Evolutionary conservation across 2,888 invertebrate genomes (phyloP), one percentile per base, ranked within the genome.

Genomic region (Electrophaes corylata): DNA sequence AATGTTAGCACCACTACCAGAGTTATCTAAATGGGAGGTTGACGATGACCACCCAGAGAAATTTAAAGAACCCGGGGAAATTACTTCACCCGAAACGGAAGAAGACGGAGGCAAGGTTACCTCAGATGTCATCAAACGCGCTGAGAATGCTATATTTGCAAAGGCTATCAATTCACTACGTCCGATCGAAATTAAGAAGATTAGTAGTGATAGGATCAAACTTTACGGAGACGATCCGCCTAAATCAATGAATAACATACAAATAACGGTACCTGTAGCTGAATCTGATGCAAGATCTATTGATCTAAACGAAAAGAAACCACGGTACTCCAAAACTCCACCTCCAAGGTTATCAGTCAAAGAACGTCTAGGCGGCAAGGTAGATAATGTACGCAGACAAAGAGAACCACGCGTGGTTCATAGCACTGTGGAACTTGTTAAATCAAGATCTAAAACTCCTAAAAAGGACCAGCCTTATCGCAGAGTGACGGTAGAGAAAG

Each of bases 61-160:
- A 61, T 61, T 72, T 12, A 91, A 84, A 69, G 90, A 88, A 71
- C 86, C 86, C 0, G 92, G 92, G 14, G 93, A 92, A 71, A 86
- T 92, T 19, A 82, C 87, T 12, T 86, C 87, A 31, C 91, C 88
- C 0, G 88, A 90, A 45, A 86, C 87, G 75, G 82, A 91, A 79
- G 93, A 93, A 67, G 93, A 93, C 69, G 87, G 92, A 5, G 93
- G 93, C 53, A 96, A 96, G 86, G 94, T 95, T 0, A 97, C 97
- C 0, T 96, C 95, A 16, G 97, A 97, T 83, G 97, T 98, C 3
- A 90, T 98, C 47, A 97, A 98, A 78, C 93, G 97, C 66, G 98
- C 98, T 1, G 98, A 98, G 88, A 97, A 98, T 80, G 97, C 96
- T 0, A 96, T 98, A 70, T 96, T 98, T 80, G 96, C 97, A 39